A percentile compares a stretch with the other conserved stretches of the same genome.
Conservation (phyloP, 2,797 vertebrate genomes). For the Knipowitschia caucasica region DNA sequence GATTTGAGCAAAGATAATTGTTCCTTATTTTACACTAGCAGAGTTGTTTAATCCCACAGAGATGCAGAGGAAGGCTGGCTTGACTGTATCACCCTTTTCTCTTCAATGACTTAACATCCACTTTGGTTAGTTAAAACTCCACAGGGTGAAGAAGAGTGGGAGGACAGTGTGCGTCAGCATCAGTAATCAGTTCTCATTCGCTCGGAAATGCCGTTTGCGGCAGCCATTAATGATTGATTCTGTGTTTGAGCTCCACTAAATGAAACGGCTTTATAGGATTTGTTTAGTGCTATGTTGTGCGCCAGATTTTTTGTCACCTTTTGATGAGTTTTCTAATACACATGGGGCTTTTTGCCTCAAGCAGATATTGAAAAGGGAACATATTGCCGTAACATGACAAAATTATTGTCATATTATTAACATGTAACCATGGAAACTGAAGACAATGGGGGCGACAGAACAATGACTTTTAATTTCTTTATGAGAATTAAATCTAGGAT, state of each 20-base stretch:
- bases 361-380: too few species aligned
- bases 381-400: too few species aligned
- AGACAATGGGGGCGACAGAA: too few species aligned
- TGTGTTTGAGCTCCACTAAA: slow-evolving; percentile 16
- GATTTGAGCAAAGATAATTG: slow-evolving; percentile 66
- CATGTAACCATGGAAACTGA: too few species aligned
- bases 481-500: too few species aligned
- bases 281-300: not conserved
- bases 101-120: slow-evolving; percentile 51
- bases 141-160: slow-evolving; percentile 23
- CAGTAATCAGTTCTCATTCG: slow-evolving; percentile 38
- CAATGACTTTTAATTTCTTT: too few species aligned
- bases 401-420: too few species aligned
- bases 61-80: slow-evolving; percentile 38
- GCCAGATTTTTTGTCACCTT: not conserved
- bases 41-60: slow-evolving; percentile 68
- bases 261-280: slow-evolving; percentile 4
- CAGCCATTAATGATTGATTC: slow-evolving; percentile 25
- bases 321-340: too few species aligned
- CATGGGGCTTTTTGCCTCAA: too few species aligned
- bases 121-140: slow-evolving; percentile 47
- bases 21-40: slow-evolving; percentile 46
- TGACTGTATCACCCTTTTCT: slow-evolving; percentile 58
- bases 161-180: slow-evolving; percentile 21
- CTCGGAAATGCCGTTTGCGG: slow-evolving; percentile 17